Conservation (phyloP, 2,113 vertebrate genomes). For the Rhagologus leucostigma region DNA sequence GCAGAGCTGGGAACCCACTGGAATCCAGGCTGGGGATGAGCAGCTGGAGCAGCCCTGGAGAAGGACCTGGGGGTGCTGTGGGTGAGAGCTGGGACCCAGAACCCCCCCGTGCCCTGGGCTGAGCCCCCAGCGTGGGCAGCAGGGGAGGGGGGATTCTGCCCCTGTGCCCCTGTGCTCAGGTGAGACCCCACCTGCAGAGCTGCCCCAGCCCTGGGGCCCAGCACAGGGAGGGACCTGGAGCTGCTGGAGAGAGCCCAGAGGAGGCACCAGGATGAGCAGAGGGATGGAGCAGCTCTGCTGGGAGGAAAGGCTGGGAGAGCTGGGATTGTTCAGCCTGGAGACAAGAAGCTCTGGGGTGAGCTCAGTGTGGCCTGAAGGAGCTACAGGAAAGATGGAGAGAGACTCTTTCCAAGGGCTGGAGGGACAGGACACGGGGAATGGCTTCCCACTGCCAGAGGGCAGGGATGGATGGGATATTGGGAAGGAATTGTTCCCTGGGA, state of each 20-base stretch:
- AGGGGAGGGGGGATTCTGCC: neutral
- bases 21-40: neutral
- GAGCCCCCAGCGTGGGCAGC: neutral
- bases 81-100: neutral
- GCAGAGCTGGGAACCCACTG: neutral
- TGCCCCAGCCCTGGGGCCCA: neutral
- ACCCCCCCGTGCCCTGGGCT: neutral
- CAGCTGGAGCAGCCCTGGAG: neutral
- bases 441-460: neutral
- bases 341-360: neutral
- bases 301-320: neutral
- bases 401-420: rapidly evolving
- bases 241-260: neutral
- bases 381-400: rapidly evolving
- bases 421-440: neutral
- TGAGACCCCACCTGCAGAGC: neutral
- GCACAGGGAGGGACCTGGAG: neutral
- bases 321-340: neutral
- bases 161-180: neutral
- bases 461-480: neutral
- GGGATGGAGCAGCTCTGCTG: neutral
- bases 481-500: neutral
- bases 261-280: neutral
- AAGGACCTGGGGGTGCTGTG: neutral
- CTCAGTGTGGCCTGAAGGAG: neutral